Base-by-base conservation (phyloP, 2,113 vertebrate genomes). In the Xerus inauris region DNA sequence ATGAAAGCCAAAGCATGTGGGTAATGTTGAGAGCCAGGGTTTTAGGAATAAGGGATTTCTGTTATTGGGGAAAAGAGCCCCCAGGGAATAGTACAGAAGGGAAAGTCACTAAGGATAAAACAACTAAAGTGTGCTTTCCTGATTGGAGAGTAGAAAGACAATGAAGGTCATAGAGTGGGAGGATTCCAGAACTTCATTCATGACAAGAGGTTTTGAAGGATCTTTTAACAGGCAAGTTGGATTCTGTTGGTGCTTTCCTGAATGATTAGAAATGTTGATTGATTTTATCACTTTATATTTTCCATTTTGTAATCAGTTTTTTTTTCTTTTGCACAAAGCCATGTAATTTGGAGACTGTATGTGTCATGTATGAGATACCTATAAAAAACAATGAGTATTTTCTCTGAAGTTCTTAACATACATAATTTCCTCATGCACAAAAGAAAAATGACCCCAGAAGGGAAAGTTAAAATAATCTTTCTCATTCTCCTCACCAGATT, bases 381-480 rank as follows among this genome's bases (percentile, higher is more conserved):
- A 64, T 54, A 83, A 80, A 65, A 32, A 92, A 19, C 51, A 64
- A 19, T 65, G 64, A 28, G 57, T 8, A 10, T 96, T 82, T 92
- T 71, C 32, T 38, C 11, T 38, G 54, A 77, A 40, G 3, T 92
- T 93, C 76, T 96, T 92, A 75, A 24, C 11, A 30, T 86, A 51
- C 69, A 83, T 13, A 82, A 83, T 75, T 91, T 77, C 19, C 64
- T 94, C 35, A 28, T 51, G 28, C 35, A 14, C 84, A 42, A 89
- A 95, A 93, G n/a, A 73, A 30, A 71, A 73, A 91, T 47, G 24
- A 64, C 2, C 19, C 20, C 51, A 72, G 62, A 79, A 54, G 30
- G 38, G 35, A 96, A 93, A 94, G 59, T 38, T 86, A 30, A 95
- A 84, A 59, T 82, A 38, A 47, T 62, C 64, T 89, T 81, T 67